Conservation (phyloP, 2,797 vertebrate genomes). For the Coracias cyanogaster region DNA sequence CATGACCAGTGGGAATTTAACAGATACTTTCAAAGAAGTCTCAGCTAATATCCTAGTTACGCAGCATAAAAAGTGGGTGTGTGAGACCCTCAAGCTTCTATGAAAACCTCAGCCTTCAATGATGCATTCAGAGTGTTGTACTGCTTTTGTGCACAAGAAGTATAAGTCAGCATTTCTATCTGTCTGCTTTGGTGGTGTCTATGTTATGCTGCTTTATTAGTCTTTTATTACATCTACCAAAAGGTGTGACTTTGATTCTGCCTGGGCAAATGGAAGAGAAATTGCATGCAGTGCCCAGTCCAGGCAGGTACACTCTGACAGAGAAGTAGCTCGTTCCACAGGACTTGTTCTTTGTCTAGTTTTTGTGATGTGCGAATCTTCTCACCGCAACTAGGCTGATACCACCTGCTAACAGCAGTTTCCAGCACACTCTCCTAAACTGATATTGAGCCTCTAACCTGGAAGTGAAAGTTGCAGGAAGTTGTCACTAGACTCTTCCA, state of each 20-base stretch:
- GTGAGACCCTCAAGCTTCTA: neutral
- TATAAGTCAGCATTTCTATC: neutral
- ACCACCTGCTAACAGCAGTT: neutral
- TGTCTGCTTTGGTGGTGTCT: neutral
- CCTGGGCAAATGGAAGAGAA: neutral
- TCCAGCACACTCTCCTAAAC: neutral
- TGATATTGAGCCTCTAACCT: neutral
- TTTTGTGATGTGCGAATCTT: accelerated
- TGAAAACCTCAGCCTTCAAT: neutral
- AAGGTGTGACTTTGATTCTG: neutral
- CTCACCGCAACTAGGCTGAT: neutral
- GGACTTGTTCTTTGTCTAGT: neutral
- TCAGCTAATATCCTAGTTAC: neutral
- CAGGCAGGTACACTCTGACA: neutral
- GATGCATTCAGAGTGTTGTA: neutral
- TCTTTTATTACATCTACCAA: neutral
- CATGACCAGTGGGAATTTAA: neutral
- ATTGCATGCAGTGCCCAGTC: neutral
- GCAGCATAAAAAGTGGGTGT: neutral
- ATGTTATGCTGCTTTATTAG: accelerated
- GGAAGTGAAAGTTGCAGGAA: neutral
- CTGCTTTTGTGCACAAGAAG: neutral
- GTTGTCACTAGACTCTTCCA: neutral
- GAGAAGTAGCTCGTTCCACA: neutral
- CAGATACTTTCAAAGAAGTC: neutral